These are phyloP conservation scores for Hylomyscus alleni DNA, from an alignment of 2,797 vertebrate species.

Conservation along the genomic window DNA sequence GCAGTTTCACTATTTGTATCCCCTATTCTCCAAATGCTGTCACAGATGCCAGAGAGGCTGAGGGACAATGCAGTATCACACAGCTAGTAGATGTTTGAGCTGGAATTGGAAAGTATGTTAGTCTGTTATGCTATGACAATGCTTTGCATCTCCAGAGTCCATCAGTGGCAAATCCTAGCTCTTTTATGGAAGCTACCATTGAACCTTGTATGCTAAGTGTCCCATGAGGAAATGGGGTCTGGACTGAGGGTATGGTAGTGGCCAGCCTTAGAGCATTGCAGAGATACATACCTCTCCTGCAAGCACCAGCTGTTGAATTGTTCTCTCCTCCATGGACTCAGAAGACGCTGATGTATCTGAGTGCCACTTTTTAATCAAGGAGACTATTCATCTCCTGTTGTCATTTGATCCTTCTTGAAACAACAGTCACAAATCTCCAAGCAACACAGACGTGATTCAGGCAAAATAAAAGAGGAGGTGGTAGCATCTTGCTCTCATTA, in stretches of 20 bases:
- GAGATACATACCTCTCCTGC: background rate
- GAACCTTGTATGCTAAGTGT: background rate
- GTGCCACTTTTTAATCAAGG: constrained; percentile 78
- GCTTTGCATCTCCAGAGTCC: background rate
- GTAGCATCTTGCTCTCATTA: constrained; percentile 70
- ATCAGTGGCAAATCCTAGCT: background rate
- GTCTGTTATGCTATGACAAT: background rate
- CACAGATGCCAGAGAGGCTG: background rate
- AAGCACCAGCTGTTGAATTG: background rate
- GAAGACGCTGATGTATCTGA: constrained; percentile 36
- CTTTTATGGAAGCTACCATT: background rate
- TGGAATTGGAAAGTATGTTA: background rate
- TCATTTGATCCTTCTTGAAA: constrained; percentile 79
- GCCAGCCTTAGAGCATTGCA: background rate
- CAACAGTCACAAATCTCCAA: constrained; percentile 75
- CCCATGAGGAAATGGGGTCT: background rate
- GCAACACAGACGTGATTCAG: constrained; percentile 50
- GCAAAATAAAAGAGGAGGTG: constrained; percentile 52
- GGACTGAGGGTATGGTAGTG: too few species aligned
- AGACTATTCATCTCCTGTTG: constrained; percentile 57
- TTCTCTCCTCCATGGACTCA: background rate
- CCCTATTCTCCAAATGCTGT: background rate
- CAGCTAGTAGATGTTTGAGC: background rate
- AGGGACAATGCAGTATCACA: background rate
- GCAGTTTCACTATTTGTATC: background rate